Evolutionary conservation across 2,113 vertebrate genomes (phyloP), one percentile per base, ranked within the genome.

Genomic region (Lophura nycthemera): DNA sequence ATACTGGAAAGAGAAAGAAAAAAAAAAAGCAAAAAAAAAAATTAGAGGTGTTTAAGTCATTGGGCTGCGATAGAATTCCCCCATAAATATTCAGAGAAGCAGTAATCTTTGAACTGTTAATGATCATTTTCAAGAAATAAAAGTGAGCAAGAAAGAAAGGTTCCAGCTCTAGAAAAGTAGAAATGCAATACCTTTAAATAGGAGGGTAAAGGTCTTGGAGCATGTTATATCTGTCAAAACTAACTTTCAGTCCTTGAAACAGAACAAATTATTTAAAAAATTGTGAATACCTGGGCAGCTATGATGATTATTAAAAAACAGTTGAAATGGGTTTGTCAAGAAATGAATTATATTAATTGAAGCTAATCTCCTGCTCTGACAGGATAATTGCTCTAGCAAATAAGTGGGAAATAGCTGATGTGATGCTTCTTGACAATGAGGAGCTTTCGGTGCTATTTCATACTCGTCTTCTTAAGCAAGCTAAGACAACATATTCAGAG

Each of bases 341-440:
- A 94, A 83, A 91, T 88, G 43, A 91, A 63, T 60, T 18, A 1
- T 80, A 92, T 70, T 64, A 66, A 40, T 48, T 91, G 90, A 85
- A 20, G 16, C 19, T 83, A 89, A 86, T 86, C 67, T 80, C 64
- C 60, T 91, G 48, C 56, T 80, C 64, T 95, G 92, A 94, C 88
- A 95, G 67, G 32, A 20, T 88, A 94, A 96, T 88, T 91, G 60
- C 50, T 80, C 64, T 50, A 42, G 79, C 82, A 91, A 93, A 66
- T 90, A 89, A 90, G 67, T 83, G 83, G 34, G 59, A 89, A 94
- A 82, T 72, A 85, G 93, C 67, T 91, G 60, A 91, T 88, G 81
- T 30, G 88, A 94, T 86, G 92, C 56, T 74, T 86, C 69, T 52
- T 78, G 83, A 95, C 79, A 90, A 77, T 29, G 72, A 94, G 1